phyloP scores from a whole-genome alignment of 2,888 invertebrate genomes.

The Slavum lentiscoides region DNA sequence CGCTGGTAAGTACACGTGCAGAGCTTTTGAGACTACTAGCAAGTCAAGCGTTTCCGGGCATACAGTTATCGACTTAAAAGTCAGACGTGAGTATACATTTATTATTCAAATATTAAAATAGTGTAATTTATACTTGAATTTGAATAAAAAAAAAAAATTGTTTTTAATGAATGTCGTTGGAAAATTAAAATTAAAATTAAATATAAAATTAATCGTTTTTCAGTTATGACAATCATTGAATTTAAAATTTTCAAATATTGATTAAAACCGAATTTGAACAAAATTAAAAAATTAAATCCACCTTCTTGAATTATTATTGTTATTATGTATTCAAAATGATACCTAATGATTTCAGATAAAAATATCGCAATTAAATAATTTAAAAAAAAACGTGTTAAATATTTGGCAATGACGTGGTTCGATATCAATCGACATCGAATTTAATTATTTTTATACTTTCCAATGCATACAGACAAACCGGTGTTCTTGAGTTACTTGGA shows the following conservation, averaged over 20 bases:
- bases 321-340: no score
- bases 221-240: no score
- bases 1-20: conserved; percentile 39
- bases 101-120: background rate
- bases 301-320: no score
- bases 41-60: conserved; percentile 34
- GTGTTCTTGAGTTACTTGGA: conserved; percentile 18
- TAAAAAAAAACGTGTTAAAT: no score
- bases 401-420: background rate
- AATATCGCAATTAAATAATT: no score
- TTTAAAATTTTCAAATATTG: no score
- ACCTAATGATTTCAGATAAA: no score
- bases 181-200: no score
- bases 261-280: no score
- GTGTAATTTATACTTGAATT: background rate
- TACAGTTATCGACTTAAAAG: conserved; percentile 23
- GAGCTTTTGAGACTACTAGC: conserved; percentile 39
- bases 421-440: background rate
- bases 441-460: background rate
- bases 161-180: no score
- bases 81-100: conserved; percentile 36
- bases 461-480: conserved; percentile 26
- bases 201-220: no score
- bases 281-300: no score
- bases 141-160: background rate